Percentiles rank a stretch among this genome's conserved stretches.
phyloP scores from a whole-genome alignment of 2,797 vertebrate species.

The Spatula clypeata region DNA sequence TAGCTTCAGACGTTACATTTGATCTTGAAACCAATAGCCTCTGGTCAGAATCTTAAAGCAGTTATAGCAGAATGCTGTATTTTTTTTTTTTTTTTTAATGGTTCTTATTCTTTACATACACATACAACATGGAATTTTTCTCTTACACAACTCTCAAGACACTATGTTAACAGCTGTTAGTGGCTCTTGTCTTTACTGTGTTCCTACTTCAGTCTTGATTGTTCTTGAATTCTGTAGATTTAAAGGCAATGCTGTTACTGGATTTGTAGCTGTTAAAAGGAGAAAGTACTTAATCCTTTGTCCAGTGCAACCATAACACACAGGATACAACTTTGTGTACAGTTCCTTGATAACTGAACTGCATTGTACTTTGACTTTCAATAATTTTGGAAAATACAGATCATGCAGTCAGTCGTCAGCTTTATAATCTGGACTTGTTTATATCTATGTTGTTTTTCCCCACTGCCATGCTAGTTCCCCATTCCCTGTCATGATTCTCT shows the following conservation, averaged over 20 bases:
- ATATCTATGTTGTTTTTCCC: not conserved
- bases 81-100: not conserved
- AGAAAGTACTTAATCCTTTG: not conserved
- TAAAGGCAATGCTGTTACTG: not conserved
- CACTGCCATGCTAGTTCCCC: not conserved
- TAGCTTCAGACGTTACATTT: not conserved
- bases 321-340: not conserved
- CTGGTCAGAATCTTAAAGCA: not conserved
- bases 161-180: not conserved
- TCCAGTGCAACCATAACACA: not conserved
- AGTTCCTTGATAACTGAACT: not conserved
- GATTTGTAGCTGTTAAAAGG: constrained; percentile 1
- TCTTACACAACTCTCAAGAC: not conserved
- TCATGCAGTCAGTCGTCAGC: not conserved
- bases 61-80: not conserved
- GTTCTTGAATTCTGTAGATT: not conserved
- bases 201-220: not conserved
- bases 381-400: not conserved
- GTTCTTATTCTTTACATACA: not conserved
- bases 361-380: not conserved
- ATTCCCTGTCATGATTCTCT: not conserved
- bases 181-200: not conserved
- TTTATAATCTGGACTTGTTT: not conserved
- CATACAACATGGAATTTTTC: not conserved
- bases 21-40: not conserved